Percentiles rank a stretch among this genome's conserved stretches.
Conservation (phyloP, 23 tunicate species). For the Ascidia mentula region DNA sequence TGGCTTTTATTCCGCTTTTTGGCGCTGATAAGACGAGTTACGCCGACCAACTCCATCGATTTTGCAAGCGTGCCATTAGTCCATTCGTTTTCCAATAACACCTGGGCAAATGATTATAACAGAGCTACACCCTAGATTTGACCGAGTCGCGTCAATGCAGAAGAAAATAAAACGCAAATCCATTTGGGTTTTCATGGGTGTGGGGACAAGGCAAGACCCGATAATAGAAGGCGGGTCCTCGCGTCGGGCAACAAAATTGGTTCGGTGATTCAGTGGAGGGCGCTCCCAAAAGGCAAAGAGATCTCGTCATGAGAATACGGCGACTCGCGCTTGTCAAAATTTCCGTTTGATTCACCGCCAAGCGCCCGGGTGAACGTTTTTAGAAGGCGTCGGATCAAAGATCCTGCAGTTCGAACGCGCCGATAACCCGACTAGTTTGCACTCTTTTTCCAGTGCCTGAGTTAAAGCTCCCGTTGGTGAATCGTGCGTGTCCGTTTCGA, state of each 20-base stretch:
- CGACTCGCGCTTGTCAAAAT: conserved; percentile 12
- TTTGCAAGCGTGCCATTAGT: background rate
- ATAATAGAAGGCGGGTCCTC: background rate
- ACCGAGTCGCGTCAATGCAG: background rate
- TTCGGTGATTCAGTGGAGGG: background rate
- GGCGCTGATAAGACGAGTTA: background rate
- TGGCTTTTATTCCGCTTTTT: background rate
- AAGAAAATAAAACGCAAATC: background rate
- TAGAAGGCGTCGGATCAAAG: conserved; percentile 11
- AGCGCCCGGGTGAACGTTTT: background rate
- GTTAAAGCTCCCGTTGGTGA: no score
- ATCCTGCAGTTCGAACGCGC: background rate
- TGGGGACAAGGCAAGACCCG: background rate
- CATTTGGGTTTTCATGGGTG: background rate
- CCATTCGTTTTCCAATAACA: no score
- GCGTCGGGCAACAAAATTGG: background rate
- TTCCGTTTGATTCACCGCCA: conserved; percentile 8
- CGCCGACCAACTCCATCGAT: background rate
- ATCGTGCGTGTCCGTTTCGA: no score
- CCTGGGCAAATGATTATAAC: no score
- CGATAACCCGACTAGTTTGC: no score
- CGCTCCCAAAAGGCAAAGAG: conserved; percentile 14
- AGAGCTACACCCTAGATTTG: no score
- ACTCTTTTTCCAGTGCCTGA: no score
- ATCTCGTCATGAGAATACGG: conserved; percentile 2